phyloP scores from a whole-genome alignment of 2,888 invertebrate genomes.

The Cheilosia soror region DNA sequence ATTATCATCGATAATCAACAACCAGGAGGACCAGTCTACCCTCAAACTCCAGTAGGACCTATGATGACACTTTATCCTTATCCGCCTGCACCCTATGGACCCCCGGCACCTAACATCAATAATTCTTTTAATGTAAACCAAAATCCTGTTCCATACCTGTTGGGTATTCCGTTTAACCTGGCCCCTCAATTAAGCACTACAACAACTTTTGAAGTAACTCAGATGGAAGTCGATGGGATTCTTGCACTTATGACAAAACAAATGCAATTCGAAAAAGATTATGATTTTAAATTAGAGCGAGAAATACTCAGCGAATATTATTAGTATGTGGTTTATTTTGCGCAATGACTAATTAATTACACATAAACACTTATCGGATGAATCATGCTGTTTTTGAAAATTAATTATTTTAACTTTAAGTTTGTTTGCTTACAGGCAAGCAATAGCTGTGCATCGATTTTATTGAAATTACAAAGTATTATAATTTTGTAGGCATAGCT shows the following conservation, averaged over 20 bases:
- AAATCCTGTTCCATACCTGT: constrained; percentile 79
- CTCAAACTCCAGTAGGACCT: constrained; percentile 33
- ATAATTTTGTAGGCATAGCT: too few species aligned
- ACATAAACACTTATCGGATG: too few species aligned
- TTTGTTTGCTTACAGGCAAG: too few species aligned
- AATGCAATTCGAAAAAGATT: constrained; percentile 78
- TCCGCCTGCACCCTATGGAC: constrained; percentile 50
- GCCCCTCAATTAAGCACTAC: constrained; percentile 79
- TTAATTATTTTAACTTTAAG: too few species aligned
- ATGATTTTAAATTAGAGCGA: constrained; percentile 80
- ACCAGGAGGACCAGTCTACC: constrained; percentile 78
- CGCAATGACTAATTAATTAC: not conserved
- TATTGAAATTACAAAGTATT: too few species aligned
- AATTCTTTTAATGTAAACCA: constrained; percentile 5
- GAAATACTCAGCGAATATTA: constrained; percentile 80
- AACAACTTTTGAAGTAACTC: constrained; percentile 78
- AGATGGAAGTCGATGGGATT: constrained; percentile 81
- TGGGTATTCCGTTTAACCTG: constrained; percentile 81
- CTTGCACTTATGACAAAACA: constrained; percentile 81
- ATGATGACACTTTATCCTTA: constrained; percentile 66
- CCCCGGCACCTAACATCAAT: constrained; percentile 27
- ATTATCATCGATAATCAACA: constrained; percentile 79
- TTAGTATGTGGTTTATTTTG: constrained; percentile 40
- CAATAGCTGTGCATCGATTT: too few species aligned
- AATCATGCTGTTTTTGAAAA: too few species aligned